These are phyloP conservation scores for Harpalus rufipes DNA, from an alignment of 2,888 invertebrate genomes.

Conservation along the genomic window DNA sequence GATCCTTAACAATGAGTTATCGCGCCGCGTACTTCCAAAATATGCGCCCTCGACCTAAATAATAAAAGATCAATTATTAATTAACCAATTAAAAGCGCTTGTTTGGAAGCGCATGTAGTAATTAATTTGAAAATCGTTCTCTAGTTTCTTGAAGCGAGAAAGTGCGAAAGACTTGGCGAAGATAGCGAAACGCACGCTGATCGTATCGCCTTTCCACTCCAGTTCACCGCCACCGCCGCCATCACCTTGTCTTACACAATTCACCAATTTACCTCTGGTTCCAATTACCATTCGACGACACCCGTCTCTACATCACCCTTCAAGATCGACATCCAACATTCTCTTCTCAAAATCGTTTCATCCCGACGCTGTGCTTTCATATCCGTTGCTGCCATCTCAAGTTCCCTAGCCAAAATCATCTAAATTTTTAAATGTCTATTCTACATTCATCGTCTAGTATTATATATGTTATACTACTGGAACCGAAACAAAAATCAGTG, in stretches of 20 bases:
- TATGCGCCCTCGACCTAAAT: constrained; percentile 64
- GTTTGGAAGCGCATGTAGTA: constrained; percentile 64
- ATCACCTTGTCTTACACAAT: constrained; percentile 60
- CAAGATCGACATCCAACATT: not conserved
- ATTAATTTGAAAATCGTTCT: constrained; percentile 65
- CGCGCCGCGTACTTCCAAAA: constrained; percentile 43
- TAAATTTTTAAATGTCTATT: too few species aligned
- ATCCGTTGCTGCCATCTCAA: not conserved
- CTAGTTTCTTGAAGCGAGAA: constrained; percentile 59
- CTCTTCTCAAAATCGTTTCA: constrained; percentile 34
- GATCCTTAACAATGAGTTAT: constrained; percentile 58
- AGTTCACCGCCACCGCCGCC: constrained; percentile 24
- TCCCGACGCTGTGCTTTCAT: not conserved
- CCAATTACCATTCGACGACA: constrained; percentile 64
- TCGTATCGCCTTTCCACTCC: constrained; percentile 31
- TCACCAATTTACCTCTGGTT: constrained; percentile 63
- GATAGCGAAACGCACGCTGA: constrained; percentile 55
- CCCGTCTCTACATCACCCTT: constrained; percentile 39
- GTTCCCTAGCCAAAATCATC: too few species aligned
- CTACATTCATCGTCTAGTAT: too few species aligned
- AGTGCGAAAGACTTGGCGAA: constrained; percentile 43
- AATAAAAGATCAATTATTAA: constrained; percentile 66
- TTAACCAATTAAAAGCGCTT: constrained; percentile 64
- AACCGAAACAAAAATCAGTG: too few species aligned
- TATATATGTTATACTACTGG: too few species aligned